Base-by-base conservation (phyloP, 2,888 invertebrate species). In the Dioctria rufipes region DNA sequence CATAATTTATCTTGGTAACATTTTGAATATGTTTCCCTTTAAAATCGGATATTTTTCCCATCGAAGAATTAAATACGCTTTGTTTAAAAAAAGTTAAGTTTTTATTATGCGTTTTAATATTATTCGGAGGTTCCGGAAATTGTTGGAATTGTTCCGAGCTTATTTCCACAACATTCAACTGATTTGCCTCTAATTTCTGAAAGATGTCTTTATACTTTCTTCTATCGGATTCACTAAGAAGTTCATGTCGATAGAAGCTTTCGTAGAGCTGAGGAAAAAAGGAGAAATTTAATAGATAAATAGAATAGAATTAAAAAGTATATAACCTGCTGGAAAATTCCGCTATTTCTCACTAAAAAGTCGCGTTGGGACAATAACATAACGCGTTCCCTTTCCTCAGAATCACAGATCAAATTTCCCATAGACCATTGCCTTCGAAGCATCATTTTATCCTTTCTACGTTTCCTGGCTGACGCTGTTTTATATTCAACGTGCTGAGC, bases 371-470 rank as follows among this genome's bases (percentile, higher is more conserved):
- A 92, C 82, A 94, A 86, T 81, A 90, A 88, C 83, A 91, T 92
- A 67, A 93, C 87, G 3, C 95, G 91, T 85, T 95, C 92, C 25
- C 93, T 91, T 86, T 95, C 95, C 85, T 95, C 95, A 9, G 92
- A 85, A 3, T 88, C 85, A 5, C 87, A 87, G 67, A 89, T 87
- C 71, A 86, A 87, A 4, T 86, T 87, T n/a, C 91, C 90, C 85
- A 92, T 92, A 0, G 94, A 93, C 78, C 78, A 78, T 73, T 65
- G 84, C 92, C 92, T 86, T 92, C 93, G 0, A 93, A 92, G 85
- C 90, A 89, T 87, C 25, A 2, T 86, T 89, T 83, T 88, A 89
- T 82, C 13, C 46, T 58, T 67, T n/a, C 39, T 54, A 1, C 67
- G 78, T 46, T 60, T 79, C 13, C 43, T 13, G 42, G 60, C 6